phyloP scores from a whole-genome alignment of 2,888 invertebrate genomes.

The Branchinecta sandiegonensis region DNA sequence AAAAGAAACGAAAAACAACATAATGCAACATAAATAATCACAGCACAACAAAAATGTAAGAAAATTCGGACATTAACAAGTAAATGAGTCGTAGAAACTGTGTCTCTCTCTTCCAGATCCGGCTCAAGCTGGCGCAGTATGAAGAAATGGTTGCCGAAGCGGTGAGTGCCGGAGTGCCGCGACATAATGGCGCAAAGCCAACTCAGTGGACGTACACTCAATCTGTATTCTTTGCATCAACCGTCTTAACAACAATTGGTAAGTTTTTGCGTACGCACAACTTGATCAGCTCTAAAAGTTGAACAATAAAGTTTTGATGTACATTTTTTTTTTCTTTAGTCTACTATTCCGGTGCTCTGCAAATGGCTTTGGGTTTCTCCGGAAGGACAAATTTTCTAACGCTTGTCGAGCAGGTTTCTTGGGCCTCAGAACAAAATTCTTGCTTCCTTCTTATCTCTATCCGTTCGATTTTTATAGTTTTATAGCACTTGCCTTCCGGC shows the following conservation, averaged over 20 bases:
- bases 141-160: conserved; percentile 45
- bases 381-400: too few species aligned
- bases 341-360: not conserved
- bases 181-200: conserved; percentile 30
- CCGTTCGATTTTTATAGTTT: too few species aligned
- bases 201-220: conserved; percentile 57
- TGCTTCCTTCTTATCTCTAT: too few species aligned
- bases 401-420: too few species aligned
- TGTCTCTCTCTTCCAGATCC: not conserved
- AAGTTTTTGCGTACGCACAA: conserved; percentile 29
- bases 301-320: not conserved
- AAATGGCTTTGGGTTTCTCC: not conserved
- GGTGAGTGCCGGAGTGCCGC: conserved; percentile 48
- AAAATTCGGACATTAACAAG: too few species aligned
- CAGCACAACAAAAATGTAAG: too few species aligned
- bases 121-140: not conserved
- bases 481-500: too few species aligned
- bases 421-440: too few species aligned
- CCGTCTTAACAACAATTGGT: conserved; percentile 82
- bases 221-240: conserved; percentile 76
- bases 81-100: too few species aligned
- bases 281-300: not conserved
- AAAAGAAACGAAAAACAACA: too few species aligned
- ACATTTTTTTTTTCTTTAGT: not conserved
- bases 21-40: too few species aligned